Evolutionary conservation across 2,888 invertebrate species (phyloP).

Genomic region (Ischnus inquisitorius): DNA sequence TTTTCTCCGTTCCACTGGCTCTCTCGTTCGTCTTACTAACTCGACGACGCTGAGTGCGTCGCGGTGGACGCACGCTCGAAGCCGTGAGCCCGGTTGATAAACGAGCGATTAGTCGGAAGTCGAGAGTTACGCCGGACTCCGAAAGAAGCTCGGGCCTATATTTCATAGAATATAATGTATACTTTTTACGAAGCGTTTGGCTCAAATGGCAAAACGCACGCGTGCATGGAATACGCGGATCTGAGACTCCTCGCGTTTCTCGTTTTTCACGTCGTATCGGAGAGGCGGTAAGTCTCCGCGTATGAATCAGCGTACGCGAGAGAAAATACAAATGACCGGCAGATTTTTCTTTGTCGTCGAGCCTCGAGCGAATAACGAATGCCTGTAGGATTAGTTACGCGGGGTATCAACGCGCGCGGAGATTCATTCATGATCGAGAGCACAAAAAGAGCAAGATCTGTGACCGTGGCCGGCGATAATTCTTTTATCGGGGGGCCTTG

Average conservation of each 20-base stretch:
- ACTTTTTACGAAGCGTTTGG: constrained; percentile 1
- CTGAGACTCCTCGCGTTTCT: neutral
- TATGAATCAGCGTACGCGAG: neutral
- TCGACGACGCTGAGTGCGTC: neutral
- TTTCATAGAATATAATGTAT: constrained; percentile 6
- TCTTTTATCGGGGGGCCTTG: neutral
- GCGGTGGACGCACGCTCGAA: constrained; percentile 9
- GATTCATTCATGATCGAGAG: neutral
- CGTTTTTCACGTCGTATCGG: neutral
- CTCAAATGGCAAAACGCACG: neutral
- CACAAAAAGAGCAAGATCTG: neutral
- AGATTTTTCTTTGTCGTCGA: constrained; percentile 8
- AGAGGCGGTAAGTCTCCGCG: neutral
- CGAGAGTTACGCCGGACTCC: constrained; percentile 11
- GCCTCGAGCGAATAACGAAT: neutral
- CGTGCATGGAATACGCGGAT: constrained; percentile 5
- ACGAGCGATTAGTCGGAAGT: constrained; percentile 45
- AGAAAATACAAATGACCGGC: constrained; percentile 19
- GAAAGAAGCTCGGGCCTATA: constrained; percentile 3
- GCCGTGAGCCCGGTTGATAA: constrained; percentile 36
- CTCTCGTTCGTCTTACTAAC: constrained; percentile 25
- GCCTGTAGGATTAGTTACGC: neutral
- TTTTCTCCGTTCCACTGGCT: neutral
- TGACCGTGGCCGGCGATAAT: neutral
- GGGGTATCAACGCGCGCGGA: neutral